These are phyloP conservation scores for Orussus abietinus DNA, from an alignment of 1,140 invertebrate genomes.

Conservation along the genomic window DNA sequence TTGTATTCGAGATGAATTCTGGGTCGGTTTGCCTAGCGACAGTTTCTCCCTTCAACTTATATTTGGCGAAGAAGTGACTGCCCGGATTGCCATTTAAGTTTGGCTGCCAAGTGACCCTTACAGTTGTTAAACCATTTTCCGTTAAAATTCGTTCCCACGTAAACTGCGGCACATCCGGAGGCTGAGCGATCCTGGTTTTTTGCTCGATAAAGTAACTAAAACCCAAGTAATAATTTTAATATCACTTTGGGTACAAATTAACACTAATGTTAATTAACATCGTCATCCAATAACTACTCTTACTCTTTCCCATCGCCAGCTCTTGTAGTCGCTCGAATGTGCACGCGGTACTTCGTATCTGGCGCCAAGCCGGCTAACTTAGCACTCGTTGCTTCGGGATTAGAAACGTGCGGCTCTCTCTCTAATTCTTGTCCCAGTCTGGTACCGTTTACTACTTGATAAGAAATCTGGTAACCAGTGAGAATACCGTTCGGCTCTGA, in stretches of 20 bases:
- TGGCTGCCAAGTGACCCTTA: constrained; percentile 79
- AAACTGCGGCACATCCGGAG: constrained; percentile 76
- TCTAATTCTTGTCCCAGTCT: constrained; percentile 65
- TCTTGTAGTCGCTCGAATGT: constrained; percentile 76
- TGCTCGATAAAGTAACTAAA: constrained; percentile 73
- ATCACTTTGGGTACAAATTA: not conserved
- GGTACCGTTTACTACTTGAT: constrained; percentile 74
- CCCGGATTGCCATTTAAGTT: constrained; percentile 71
- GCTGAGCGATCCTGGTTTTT: constrained; percentile 61
- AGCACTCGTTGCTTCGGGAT: constrained; percentile 72
- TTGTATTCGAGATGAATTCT: constrained; percentile 70
- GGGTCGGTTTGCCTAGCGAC: constrained; percentile 59
- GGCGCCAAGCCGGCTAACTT: constrained; percentile 82
- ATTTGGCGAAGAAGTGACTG: constrained; percentile 84
- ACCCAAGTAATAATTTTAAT: constrained; percentile 9
- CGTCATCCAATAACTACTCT: constrained; percentile 26
- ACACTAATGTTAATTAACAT: not conserved
- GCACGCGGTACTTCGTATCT: constrained; percentile 85
- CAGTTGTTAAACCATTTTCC: constrained; percentile 69
- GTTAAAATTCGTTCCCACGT: constrained; percentile 64
- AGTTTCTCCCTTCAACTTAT: constrained; percentile 70
- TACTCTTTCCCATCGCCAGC: constrained; percentile 78
- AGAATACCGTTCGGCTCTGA: constrained; percentile 89
- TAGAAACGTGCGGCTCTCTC: constrained; percentile 69
- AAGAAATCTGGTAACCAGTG: constrained; percentile 90